Conservation (phyloP, 2,113 vertebrate species). For the Neotragus moschatus region DNA sequence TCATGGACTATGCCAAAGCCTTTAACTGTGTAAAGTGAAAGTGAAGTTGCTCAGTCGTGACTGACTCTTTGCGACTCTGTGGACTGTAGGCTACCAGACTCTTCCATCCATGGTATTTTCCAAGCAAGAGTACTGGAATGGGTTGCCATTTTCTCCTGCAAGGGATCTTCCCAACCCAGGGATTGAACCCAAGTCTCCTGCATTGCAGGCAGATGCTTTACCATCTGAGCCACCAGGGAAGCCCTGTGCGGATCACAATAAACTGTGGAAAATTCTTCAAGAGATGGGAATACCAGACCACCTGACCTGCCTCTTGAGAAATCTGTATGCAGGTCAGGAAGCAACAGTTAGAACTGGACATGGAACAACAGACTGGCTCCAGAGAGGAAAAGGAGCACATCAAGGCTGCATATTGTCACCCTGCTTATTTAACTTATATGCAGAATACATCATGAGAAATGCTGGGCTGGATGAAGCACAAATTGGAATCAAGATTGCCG, state of each 20-base stretch:
- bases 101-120: background rate
- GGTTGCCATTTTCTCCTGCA: background rate
- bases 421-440: background rate
- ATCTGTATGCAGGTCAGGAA: background rate
- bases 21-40: background rate
- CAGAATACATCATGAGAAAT: background rate
- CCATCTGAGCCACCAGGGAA: background rate
- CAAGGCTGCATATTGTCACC: background rate
- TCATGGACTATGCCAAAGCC: background rate
- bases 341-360: background rate
- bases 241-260: background rate
- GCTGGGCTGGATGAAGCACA: background rate
- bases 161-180: background rate
- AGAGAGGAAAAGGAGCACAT: background rate
- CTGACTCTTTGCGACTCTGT: fast-evolving
- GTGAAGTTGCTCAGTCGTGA: background rate
- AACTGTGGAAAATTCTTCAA: background rate
- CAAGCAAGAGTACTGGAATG: background rate
- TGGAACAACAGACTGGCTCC: background rate
- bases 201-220: no score
- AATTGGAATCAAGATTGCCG: background rate
- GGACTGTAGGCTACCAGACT: background rate
- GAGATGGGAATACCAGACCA: background rate
- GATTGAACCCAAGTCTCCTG: background rate
- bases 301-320: background rate